Base-by-base conservation (phyloP, 35 echinoderm and acorn worm genomes). In the Amphiura filiformis region DNA sequence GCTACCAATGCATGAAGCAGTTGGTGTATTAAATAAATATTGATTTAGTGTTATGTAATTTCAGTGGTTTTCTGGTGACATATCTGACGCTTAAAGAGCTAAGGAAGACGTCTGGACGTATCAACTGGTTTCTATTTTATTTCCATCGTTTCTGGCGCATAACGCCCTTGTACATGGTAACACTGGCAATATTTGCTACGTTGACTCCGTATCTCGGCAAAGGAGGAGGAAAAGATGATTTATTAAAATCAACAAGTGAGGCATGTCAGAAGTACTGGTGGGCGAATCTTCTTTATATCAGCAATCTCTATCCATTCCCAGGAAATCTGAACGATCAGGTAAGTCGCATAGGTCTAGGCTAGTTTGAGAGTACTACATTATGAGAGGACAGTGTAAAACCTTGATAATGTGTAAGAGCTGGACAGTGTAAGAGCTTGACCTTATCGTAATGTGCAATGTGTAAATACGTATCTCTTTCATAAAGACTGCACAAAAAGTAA, bases 91-190 rank as follows among this genome's bases (percentile, higher is more conserved):
- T 97, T 37, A 97, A 93, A 77, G 84, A 93, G 32, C 38, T 97
- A 0, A 33, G 86, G 37, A 87, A 88, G 85, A 34, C 35, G 18
- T 36, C 83, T 22, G 87, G 95, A 18, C 65, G 44, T 42, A 33
- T 90, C 9, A 93, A 92, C 65, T 97, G 95, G 94, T 76, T 81
- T 23, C 39, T 97, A 17, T 97, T 97, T 65, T 93, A 93, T 64
- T 93, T 97, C 57, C 95, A 97, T 89, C 95, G 95, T 5, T 91
- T 90, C 57, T 91, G 91, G 91, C 88, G 95, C 0, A 80, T 97
- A 22, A 97, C 91, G 18, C 95, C 95, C 2, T 35, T 84, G 5
- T 97, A 97, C 82, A 93, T 93, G 88, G 39, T 93, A 0, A 39
- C 40, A 33, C 47, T 97, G 42, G 88, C 77, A 0, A 91, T 97